Conservation (phyloP, 2,888 invertebrate species). For the Meandrusa payeni region DNA sequence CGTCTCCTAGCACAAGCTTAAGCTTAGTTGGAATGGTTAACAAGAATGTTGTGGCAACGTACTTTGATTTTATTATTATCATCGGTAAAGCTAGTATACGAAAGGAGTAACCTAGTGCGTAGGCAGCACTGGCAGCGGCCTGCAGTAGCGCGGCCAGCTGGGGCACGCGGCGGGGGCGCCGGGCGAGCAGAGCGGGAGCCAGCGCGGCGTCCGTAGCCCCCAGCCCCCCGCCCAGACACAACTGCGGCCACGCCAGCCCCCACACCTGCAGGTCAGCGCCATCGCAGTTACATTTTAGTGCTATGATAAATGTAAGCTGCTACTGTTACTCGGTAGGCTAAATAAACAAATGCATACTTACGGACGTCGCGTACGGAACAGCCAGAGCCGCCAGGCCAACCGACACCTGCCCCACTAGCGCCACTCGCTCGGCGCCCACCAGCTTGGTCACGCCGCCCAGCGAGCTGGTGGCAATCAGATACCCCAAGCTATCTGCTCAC, state of each 20-base stretch:
- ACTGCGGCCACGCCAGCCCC: conserved; percentile 56
- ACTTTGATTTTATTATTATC: too few species aligned
- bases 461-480: conserved; percentile 53
- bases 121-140: conserved; percentile 60
- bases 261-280: conserved; percentile 45
- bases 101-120: conserved; percentile 26
- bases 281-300: too few species aligned
- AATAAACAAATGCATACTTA: conserved; percentile 26
- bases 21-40: too few species aligned
- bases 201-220: conserved; percentile 66
- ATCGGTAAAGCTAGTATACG: too few species aligned
- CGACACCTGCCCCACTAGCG: conserved; percentile 42
- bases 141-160: conserved; percentile 61
- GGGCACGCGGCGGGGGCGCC: conserved; percentile 39
- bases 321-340: too few species aligned
- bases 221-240: conserved; percentile 59
- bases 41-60: too few species aligned
- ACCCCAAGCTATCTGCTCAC: conserved; percentile 64
- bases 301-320: too few species aligned
- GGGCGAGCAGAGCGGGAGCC: conserved; percentile 58
- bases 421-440: conserved; percentile 52
- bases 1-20: too few species aligned
- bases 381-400: conserved; percentile 55
- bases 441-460: conserved; percentile 45
- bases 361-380: conserved; percentile 50